Conservation (phyloP, 1,140 invertebrate genomes). For the Leguminivora glycinivorella region DNA sequence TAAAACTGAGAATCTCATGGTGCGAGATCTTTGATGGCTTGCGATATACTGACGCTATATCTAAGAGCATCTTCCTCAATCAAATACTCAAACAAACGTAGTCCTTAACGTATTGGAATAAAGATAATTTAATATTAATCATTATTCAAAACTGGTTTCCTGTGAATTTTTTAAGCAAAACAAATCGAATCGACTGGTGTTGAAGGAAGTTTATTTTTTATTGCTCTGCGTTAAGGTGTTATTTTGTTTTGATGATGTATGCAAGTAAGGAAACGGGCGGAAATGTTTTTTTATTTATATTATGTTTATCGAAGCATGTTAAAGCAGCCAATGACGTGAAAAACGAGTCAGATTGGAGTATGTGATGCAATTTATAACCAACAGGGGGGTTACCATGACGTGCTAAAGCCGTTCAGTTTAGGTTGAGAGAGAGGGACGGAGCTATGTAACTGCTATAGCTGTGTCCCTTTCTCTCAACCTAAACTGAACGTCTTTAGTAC, state of each 20-base stretch:
- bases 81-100: not conserved
- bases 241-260: not conserved
- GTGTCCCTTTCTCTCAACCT: too few species aligned
- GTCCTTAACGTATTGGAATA: not conserved
- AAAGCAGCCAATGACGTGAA: not conserved
- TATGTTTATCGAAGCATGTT: not conserved
- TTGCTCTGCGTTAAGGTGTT: not conserved
- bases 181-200: not conserved
- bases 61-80: not conserved
- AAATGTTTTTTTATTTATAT: not conserved
- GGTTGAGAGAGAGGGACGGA: too few species aligned
- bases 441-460: too few species aligned
- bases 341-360: not conserved
- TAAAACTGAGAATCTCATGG: constrained; percentile 41
- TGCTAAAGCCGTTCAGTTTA: too few species aligned
- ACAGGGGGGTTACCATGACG: too few species aligned
- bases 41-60: not conserved
- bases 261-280: not conserved
- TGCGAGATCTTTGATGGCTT: constrained; percentile 38
- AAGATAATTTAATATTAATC: not conserved
- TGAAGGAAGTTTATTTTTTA: not conserved
- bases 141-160: not conserved
- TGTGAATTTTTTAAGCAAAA: not conserved
- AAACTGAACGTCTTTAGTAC: too few species aligned
- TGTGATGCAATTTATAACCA: not conserved